A percentile compares a stretch with the other conserved stretches of the same genome.
Conservation (phyloP, 2,888 invertebrate species). For the Keiferia lycopersicella region DNA sequence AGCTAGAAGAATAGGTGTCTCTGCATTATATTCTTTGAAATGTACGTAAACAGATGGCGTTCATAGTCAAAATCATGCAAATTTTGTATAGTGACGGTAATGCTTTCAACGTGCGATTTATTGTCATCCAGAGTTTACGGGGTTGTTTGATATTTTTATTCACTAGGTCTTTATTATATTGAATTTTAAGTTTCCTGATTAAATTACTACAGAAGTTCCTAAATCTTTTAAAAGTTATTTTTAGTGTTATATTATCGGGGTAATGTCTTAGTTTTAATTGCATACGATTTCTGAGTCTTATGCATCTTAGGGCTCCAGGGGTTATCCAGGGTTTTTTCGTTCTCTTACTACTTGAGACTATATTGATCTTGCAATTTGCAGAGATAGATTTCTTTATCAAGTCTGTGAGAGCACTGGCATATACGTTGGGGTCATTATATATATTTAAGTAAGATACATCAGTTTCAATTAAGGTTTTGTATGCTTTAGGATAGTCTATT, state of each 20-base stretch:
- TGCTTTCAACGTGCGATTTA: too few species aligned
- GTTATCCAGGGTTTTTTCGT: slow-evolving; percentile 24
- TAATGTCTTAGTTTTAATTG: slow-evolving; percentile 15
- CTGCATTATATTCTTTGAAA: too few species aligned
- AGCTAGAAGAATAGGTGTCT: too few species aligned
- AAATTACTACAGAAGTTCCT: slow-evolving; percentile 27
- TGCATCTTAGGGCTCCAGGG: slow-evolving; percentile 17
- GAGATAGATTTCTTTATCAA: not conserved
- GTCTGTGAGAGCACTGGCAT: slow-evolving; percentile 13
- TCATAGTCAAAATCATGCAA: too few species aligned
- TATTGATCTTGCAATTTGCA: slow-evolving; percentile 5
- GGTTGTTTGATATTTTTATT: slow-evolving; percentile 11
- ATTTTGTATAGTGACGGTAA: too few species aligned
- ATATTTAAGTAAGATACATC: slow-evolving; percentile 21
- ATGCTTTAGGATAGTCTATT: slow-evolving; percentile 10
- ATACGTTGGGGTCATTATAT: slow-evolving; percentile 17
- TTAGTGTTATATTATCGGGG: slow-evolving; percentile 9
- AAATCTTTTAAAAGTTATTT: slow-evolving; percentile 26
- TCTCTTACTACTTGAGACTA: slow-evolving; percentile 1
- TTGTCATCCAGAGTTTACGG: slow-evolving; percentile 21
- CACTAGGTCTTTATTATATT: slow-evolving; percentile 17
- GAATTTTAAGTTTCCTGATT: slow-evolving; percentile 24
- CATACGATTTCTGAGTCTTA: slow-evolving; percentile 20
- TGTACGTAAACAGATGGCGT: too few species aligned
- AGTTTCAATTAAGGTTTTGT: not conserved